A percentile compares a stretch with the other conserved stretches of the same genome.
phyloP scores from a whole-genome alignment of 2,797 vertebrate species.

The Anabacerthia variegaticeps region DNA sequence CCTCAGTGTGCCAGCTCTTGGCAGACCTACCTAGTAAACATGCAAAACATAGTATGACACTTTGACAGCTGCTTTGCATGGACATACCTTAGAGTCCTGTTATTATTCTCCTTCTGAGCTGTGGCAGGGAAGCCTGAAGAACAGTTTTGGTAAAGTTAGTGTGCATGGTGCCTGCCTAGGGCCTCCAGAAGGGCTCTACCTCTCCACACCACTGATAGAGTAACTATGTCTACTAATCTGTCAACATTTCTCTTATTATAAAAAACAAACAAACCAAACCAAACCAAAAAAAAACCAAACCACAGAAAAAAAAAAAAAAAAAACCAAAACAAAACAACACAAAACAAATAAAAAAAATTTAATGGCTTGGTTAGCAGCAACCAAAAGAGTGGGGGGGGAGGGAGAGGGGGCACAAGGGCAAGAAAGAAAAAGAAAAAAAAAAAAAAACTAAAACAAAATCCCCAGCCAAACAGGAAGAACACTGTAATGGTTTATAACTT shows the following conservation, averaged over 20 bases:
- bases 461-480: background rate
- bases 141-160: no score
- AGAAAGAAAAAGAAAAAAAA: no score
- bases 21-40: background rate
- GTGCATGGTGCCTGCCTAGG: background rate
- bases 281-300: no score
- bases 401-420: no score
- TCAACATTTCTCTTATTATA: background rate
- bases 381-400: background rate
- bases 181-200: background rate
- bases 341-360: background rate
- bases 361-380: background rate
- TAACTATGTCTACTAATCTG: background rate
- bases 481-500: background rate
- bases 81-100: background rate
- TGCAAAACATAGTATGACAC: background rate
- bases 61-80: background rate
- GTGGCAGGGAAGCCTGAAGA: background rate
- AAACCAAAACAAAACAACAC: no score
- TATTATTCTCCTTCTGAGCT: background rate
- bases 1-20: background rate
- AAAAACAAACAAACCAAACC: background rate
- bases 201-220: background rate
- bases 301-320: no score
- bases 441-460: background rate